phyloP scores from a whole-genome alignment of 2,797 vertebrate species.

The Macropus fuliginosus region DNA sequence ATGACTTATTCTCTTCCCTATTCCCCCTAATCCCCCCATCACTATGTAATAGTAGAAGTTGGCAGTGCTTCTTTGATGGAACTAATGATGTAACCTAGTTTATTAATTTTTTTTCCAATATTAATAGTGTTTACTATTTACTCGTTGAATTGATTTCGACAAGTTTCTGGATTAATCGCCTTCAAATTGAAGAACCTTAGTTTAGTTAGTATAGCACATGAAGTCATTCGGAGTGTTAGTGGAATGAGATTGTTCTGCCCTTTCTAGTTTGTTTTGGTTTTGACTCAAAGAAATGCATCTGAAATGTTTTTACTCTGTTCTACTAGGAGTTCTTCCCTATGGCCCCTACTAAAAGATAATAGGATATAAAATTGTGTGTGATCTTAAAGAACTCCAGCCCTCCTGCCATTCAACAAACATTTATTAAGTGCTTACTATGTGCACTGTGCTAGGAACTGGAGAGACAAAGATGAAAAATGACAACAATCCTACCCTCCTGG shows the following conservation, averaged over 20 bases:
- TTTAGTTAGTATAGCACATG: not conserved
- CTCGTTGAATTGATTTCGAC: not conserved
- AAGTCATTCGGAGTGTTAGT: not conserved
- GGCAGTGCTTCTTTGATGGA: not conserved
- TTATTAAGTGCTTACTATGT: not conserved
- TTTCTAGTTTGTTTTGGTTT: not conserved
- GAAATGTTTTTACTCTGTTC: not conserved
- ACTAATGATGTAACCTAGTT: not conserved
- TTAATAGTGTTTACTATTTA: not conserved
- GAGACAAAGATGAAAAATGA: not conserved
- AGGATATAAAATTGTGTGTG: accelerated
- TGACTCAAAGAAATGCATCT: not conserved
- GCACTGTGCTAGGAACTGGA: not conserved
- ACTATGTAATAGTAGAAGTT: not conserved
- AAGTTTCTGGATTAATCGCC: not conserved
- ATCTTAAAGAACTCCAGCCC: not conserved
- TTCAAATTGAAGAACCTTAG: not conserved
- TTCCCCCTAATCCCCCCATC: not conserved
- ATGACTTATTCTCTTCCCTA: not conserved
- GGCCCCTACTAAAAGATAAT: not conserved
- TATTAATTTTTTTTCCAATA: not conserved
- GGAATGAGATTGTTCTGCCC: not conserved
- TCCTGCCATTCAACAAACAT: not conserved
- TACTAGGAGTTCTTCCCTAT: not conserved
- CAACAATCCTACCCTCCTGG: not conserved